Evolutionary conservation across 2,797 vertebrate species (phyloP), one percentile per base, ranked within the genome.

Genomic region (Notolabrus celidotus): DNA sequence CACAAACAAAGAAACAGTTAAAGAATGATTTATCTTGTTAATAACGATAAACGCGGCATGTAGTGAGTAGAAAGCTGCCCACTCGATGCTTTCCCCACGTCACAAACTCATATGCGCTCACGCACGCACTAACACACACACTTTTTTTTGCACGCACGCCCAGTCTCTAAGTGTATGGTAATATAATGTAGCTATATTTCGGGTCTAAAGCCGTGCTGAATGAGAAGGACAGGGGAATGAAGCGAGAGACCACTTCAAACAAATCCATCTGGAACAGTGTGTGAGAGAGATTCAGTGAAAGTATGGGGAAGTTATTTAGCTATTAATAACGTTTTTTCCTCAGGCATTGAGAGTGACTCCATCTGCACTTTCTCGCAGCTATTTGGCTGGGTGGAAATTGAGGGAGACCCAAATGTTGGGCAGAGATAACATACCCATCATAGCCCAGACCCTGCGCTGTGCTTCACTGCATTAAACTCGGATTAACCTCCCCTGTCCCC

Each of bases 321-420:
- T 99, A 98, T 98, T 98, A 98, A 97, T 97, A 98, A 96, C 95
- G 96, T 95, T 96, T 96, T 96, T 95, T 97, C 97, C 97, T 95
- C 94, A 92, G 97, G 97, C 97, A 92, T 95, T 93, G 93, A 95
- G 96, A 96, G 93, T 95, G 93, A 95, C 93, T 95, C 95, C 95
- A 95, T 97, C 95, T 95, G 95, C 95, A 96, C 96, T 92, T 89
- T 96, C 96, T 96, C 92, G 89, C 93, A 97, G 96, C 96, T 96
- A 96, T 97, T 97, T 97, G 96, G 96, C 96, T 96, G 95, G 95
- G 94, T 96, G 91, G 96, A 95, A 97, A 98, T 96, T 93, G 95
- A 96, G 94, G 95, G 94, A 96, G 96, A 96, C 95, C 96, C 95
- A 97, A 98, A 99, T 99, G 97, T 95, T 96, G 96, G 93, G 94